Evolutionary conservation across 2,888 invertebrate genomes (phyloP).

Genomic region (Drosophila setosimentum): DNA sequence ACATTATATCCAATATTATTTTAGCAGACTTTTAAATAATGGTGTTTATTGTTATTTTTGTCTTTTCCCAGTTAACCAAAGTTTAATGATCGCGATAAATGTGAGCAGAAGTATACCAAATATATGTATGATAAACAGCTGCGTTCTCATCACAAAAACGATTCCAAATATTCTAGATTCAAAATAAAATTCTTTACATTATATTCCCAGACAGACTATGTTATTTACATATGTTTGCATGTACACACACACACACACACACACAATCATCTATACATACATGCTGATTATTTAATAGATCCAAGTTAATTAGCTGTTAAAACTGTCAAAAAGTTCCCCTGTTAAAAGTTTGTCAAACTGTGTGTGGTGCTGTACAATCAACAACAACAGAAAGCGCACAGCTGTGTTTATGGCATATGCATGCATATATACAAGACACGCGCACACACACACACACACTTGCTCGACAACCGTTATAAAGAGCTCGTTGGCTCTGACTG

Average conservation of each 20-base stretch:
- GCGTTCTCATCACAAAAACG: neutral
- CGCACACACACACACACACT: neutral
- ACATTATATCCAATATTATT: constrained; percentile 2
- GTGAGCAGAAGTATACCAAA: constrained; percentile 7
- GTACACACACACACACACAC: neutral
- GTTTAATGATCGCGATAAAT: constrained; percentile 57
- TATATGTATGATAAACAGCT: constrained; percentile 34
- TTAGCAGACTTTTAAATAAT: constrained; percentile 46
- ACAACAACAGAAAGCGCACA: constrained; percentile 18
- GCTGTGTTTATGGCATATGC: constrained; percentile 16
- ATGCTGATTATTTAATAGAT: constrained; percentile 1
- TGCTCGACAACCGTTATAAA: constrained; percentile 16
- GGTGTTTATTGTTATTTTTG: constrained; percentile 21
- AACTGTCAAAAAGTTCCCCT: neutral
- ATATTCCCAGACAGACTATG: neutral
- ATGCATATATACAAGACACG: neutral
- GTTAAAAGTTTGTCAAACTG: constrained; percentile 14
- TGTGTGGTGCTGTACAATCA: constrained; percentile 45
- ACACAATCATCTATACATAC: neutral
- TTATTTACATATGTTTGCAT: constrained; percentile 1
- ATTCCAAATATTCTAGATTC: neutral
- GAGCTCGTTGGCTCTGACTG: neutral
- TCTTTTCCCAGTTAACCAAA: constrained; percentile 33
- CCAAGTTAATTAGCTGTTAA: constrained; percentile 10
- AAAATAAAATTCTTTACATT: neutral